Evolutionary conservation across 2,797 vertebrate species (phyloP).

Genomic region (Craterocephalus amniculus): DNA sequence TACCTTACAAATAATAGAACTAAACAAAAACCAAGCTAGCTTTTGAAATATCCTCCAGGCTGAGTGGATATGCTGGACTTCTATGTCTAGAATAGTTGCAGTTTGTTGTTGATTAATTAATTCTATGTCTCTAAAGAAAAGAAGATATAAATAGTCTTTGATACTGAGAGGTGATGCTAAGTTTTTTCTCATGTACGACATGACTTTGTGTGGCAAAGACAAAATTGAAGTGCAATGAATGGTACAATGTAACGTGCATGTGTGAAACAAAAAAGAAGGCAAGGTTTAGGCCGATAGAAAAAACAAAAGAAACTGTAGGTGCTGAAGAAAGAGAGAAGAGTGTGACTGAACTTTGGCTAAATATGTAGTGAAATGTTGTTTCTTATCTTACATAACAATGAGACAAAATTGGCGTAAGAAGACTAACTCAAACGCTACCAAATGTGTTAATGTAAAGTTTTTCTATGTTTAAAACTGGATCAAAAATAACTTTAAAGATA

Average conservation of each 20-base stretch:
- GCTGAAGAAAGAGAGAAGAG: background rate
- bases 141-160: slow-evolving; percentile 53
- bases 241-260: slow-evolving; percentile 33
- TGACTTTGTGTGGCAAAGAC: slow-evolving; percentile 22
- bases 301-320: slow-evolving; percentile 1
- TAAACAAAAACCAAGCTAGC: slow-evolving; percentile 33
- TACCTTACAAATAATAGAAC: slow-evolving; percentile 30
- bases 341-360: background rate
- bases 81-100: slow-evolving; percentile 25
- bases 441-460: slow-evolving; percentile 10
- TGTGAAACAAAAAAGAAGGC: slow-evolving; percentile 13
- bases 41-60: slow-evolving; percentile 35
- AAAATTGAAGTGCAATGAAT: slow-evolving; percentile 26
- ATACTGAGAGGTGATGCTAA: slow-evolving; percentile 44
- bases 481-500: slow-evolving; percentile 4
- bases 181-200: slow-evolving; percentile 37
- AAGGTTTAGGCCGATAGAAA: background rate
- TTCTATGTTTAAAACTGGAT: background rate
- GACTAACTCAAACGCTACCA: background rate
- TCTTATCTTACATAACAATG: background rate
- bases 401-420: background rate
- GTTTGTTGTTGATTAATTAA: slow-evolving; percentile 53
- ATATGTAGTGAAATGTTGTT: slow-evolving; percentile 23
- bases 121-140: slow-evolving; percentile 35
- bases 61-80: slow-evolving; percentile 37